Conservation (phyloP, 2,797 vertebrate species). For the Heterohyrax brucei region DNA sequence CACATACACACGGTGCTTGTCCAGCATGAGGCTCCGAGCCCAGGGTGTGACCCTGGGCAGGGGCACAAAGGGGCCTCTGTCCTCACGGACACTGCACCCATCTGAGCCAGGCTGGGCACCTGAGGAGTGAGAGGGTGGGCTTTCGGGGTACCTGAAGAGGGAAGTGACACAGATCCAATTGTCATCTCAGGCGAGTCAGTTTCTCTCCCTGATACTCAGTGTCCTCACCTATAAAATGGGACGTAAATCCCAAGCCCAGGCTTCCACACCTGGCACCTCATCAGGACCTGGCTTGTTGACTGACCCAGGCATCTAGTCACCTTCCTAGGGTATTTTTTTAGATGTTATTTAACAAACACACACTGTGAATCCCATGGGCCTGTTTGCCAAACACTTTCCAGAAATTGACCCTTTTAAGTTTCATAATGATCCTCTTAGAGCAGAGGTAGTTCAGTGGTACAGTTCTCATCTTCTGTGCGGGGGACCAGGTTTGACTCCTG, state of each 20-base stretch:
- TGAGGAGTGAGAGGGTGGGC: not conserved
- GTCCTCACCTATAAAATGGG: not conserved
- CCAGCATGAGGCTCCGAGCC: not conserved
- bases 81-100: conserved; percentile 17
- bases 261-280: not conserved
- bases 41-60: conserved; percentile 75
- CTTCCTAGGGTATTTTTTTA: not conserved
- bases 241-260: not conserved
- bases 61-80: conserved; percentile 84
- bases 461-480: not conserved
- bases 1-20: conserved; percentile 80
- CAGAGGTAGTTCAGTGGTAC: not conserved
- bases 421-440: not conserved
- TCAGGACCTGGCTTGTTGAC: not conserved
- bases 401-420: not conserved
- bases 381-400: conserved; percentile 28
- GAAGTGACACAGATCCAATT: not conserved
- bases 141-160: not conserved
- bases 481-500: not conserved
- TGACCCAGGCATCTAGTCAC: not conserved
- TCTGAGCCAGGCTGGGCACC: conserved; percentile 40
- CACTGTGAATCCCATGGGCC: not conserved
- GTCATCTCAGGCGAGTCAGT: not conserved
- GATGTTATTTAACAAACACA: not conserved
- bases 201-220: not conserved